Conservation (phyloP, 2,888 invertebrate genomes). For the Pardosa pseudoannulata region DNA sequence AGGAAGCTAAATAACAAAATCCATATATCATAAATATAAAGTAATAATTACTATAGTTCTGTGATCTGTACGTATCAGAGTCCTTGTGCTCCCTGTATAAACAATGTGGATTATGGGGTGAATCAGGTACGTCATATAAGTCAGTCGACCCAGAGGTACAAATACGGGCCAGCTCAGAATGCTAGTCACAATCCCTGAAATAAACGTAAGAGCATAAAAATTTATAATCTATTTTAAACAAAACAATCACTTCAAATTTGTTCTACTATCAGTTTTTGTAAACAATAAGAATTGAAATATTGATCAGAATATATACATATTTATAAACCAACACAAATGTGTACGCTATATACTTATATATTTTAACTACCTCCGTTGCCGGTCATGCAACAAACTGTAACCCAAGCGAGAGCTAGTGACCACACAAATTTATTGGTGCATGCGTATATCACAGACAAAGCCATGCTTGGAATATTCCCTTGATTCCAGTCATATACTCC, state of each 20-base stretch:
- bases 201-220: too few relatives aligned
- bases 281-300: too few relatives aligned
- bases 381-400: conserved; percentile 47
- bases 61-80: conserved; percentile 25
- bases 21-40: too few relatives aligned
- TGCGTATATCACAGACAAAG: conserved; percentile 24
- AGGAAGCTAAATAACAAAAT: too few relatives aligned
- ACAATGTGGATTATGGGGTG: conserved; percentile 61
- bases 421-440: conserved; percentile 39
- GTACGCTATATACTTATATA: too few relatives aligned
- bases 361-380: conserved; percentile 60
- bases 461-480: conserved; percentile 34
- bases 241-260: too few relatives aligned
- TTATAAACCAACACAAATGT: too few relatives aligned
- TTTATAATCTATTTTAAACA: too few relatives aligned
- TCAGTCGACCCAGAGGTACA: conserved; percentile 45
- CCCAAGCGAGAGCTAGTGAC: conserved; percentile 41
- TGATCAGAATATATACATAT: too few relatives aligned
- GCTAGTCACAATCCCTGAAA: conserved; percentile 32
- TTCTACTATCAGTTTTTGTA: too few relatives aligned
- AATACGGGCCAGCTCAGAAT: conserved; percentile 53
- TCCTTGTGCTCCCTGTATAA: conserved; percentile 46
- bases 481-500: conserved; percentile 54
- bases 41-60: conserved; percentile 43
- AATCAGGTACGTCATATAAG: conserved; percentile 55